phyloP scores from a whole-genome alignment of 2,113 vertebrate genomes.

The Ophthalmolycus amberensis region DNA sequence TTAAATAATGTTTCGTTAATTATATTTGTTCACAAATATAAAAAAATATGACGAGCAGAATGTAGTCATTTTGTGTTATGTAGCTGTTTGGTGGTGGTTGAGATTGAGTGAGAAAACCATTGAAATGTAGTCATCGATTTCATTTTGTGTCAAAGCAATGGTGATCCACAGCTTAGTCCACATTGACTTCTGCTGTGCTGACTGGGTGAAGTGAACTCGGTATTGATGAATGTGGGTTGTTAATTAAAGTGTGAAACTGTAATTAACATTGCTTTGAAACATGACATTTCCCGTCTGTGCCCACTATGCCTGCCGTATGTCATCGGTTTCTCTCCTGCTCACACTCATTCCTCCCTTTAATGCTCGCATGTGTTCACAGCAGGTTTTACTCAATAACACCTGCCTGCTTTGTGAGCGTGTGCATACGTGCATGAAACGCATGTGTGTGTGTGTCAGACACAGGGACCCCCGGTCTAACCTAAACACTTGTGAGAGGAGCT shows the following conservation, averaged over 20 bases:
- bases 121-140: neutral
- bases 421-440: neutral
- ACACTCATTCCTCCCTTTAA: constrained; percentile 31
- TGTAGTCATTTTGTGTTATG: neutral
- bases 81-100: neutral
- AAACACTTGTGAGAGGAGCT: constrained; percentile 78
- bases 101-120: neutral
- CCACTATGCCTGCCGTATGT: constrained; percentile 26
- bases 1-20: too few species aligned
- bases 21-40: too few species aligned
- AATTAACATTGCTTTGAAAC: constrained; percentile 75
- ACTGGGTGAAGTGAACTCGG: neutral
- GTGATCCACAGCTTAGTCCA: neutral
- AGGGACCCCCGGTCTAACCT: constrained; percentile 59
- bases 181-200: neutral
- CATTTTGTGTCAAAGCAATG: neutral
- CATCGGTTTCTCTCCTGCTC: constrained; percentile 32
- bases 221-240: neutral
- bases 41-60: neutral
- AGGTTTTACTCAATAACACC: constrained; percentile 67
- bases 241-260: neutral
- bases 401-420: constrained; percentile 48
- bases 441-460: constrained; percentile 21
- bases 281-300: constrained; percentile 70
- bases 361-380: constrained; percentile 40